Conservation (phyloP, 2,888 invertebrate genomes). For the Cheilosia variabilis region DNA sequence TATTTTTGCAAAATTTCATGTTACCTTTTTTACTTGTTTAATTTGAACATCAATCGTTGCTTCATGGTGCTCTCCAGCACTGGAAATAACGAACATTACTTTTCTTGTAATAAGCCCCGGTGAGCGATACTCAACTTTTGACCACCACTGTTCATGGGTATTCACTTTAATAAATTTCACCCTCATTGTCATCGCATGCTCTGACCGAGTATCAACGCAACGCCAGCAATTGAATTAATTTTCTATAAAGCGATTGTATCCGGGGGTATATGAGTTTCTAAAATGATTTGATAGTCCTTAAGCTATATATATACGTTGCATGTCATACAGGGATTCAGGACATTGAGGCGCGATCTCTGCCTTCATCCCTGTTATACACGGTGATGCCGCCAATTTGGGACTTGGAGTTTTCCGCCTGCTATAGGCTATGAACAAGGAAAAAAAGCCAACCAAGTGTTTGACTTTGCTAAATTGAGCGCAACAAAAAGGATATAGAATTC, state of each 20-base stretch:
- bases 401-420: conserved; percentile 49
- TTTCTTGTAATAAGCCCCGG: no score
- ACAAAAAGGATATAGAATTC: conserved; percentile 72
- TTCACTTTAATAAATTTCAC: conserved; percentile 63
- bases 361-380: conserved; percentile 44
- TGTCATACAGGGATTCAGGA: conserved; percentile 35
- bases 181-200: conserved; percentile 69
- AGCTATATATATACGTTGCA: conserved; percentile 28
- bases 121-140: not conserved
- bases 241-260: conserved; percentile 60
- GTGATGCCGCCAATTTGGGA: conserved; percentile 33
- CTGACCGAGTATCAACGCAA: conserved; percentile 68
- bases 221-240: conserved; percentile 74
- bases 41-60: no score
- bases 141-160: conserved; percentile 23
- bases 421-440: conserved; percentile 30
- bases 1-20: no score
- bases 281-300: conserved; percentile 66
- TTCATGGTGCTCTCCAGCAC: no score
- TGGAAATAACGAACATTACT: no score
- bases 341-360: conserved; percentile 59
- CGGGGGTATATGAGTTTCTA: conserved; percentile 43
- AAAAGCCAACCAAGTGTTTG: conserved; percentile 72
- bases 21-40: no score
- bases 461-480: conserved; percentile 74